Conservation (phyloP, 1,140 invertebrate genomes). For the Drosophila auraria region DNA sequence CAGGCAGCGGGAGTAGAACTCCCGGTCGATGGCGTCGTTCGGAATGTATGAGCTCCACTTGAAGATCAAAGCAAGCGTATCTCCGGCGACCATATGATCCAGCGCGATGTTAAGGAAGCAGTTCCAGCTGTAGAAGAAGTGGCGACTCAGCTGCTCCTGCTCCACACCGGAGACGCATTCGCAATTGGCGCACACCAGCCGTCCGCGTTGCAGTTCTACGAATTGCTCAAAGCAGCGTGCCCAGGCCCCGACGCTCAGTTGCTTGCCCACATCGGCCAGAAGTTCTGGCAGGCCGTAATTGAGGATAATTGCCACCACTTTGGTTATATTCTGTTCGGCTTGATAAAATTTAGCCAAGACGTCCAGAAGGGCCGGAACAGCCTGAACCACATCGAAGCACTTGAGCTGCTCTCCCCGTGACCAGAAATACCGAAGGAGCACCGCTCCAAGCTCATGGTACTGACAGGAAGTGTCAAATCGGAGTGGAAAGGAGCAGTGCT, state of each 20-base stretch:
- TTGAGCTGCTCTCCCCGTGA: conserved; percentile 81
- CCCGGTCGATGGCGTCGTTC: conserved; percentile 83
- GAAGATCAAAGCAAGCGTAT: conserved; percentile 74
- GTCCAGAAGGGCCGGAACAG: conserved; percentile 75
- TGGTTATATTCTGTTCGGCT: conserved; percentile 76
- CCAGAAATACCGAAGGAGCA: conserved; percentile 79
- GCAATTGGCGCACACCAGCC: conserved; percentile 74
- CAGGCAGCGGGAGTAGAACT: conserved; percentile 79
- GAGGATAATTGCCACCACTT: conserved; percentile 76
- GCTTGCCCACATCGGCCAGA: conserved; percentile 67
- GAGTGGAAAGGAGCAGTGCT: conserved; percentile 75
- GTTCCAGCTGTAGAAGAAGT: conserved; percentile 84
- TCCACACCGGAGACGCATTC: conserved; percentile 73
- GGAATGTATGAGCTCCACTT: conserved; percentile 83
- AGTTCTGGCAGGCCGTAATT: conserved; percentile 77
- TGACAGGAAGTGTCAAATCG: conserved; percentile 74
- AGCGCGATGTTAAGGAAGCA: conserved; percentile 78
- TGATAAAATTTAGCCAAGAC: conserved; percentile 80
- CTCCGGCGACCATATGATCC: conserved; percentile 69
- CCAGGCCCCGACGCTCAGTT: conserved; percentile 68
- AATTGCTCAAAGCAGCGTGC: conserved; percentile 81
- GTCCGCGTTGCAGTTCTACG: conserved; percentile 75
- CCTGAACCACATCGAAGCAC: conserved; percentile 78
- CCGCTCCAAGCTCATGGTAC: conserved; percentile 78
- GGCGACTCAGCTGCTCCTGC: conserved; percentile 69